phyloP scores from a whole-genome alignment of 2,888 invertebrate species.

The Caenorhabditis doughertyi region DNA sequence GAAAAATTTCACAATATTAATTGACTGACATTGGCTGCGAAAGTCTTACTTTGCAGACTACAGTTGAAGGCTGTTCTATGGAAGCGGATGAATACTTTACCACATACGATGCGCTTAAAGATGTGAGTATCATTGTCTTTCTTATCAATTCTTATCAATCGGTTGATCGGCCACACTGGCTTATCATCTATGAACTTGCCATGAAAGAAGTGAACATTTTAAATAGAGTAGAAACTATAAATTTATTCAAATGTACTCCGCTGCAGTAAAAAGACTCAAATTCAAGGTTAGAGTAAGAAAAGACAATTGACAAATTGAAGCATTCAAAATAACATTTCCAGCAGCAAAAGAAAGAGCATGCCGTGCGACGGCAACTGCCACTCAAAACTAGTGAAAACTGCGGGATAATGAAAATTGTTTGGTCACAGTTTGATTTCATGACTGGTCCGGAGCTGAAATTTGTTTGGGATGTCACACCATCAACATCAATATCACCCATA shows the following conservation, averaged over 20 bases:
- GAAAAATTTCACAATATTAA: constrained; percentile 7
- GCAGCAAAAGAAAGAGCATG: constrained; percentile 65
- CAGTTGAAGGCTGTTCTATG: constrained; percentile 61
- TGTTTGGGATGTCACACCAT: constrained; percentile 77
- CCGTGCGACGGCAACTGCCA: constrained; percentile 61
- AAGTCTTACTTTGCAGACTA: constrained; percentile 9
- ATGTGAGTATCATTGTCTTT: constrained; percentile 63
- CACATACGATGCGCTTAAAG: constrained; percentile 74
- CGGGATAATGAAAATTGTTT: constrained; percentile 78
- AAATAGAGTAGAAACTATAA: constrained; percentile 14
- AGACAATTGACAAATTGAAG: not conserved
- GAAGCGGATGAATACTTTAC: constrained; percentile 76
- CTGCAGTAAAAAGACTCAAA: constrained; percentile 53
- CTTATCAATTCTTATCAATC: constrained; percentile 25
- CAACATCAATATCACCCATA: constrained; percentile 63
- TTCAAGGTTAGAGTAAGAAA: constrained; percentile 49
- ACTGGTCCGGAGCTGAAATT: constrained; percentile 79
- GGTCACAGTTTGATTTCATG: constrained; percentile 81
- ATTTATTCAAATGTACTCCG: constrained; percentile 49
- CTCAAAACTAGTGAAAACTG: constrained; percentile 69
- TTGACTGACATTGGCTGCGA: not conserved
- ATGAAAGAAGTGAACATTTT: constrained; percentile 19
- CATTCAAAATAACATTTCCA: constrained; percentile 38
- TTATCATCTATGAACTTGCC: constrained; percentile 46
- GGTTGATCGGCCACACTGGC: constrained; percentile 15